Evolutionary conservation across 2,113 vertebrate species (phyloP), one percentile per base, ranked within the genome.

Genomic region (Cygnus buccinator): DNA sequence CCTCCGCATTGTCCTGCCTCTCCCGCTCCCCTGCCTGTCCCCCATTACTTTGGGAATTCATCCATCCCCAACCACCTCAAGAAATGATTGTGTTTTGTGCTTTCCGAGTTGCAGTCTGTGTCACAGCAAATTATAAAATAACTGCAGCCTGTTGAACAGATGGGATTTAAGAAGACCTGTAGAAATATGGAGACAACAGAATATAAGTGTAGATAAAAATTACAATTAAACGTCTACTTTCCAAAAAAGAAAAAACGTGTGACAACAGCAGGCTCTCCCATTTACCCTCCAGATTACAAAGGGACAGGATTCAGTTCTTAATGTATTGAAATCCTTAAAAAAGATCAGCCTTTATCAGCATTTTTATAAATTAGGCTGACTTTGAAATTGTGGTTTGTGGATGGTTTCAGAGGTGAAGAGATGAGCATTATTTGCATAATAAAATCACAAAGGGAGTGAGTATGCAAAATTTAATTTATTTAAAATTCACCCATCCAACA

Each of bases 381-480:
- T 94, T 94, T 96, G 96, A 92, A 87, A 84, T 67, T n/a, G 35
- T 81, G 46, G 92, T 76, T 81, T 85, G 79, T 89, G 81, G 54
- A 86, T 95, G 66, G 91, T 92, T 97, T 96, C 95, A 94, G 77
- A 97, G 95, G 94, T 97, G 96, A 95, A 97, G 89, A 89, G 93
- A 97, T 89, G 92, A 96, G 33, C 67, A 26, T 75, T 96, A 93
- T 97, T 97, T 97, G 96, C 96, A 97, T 97, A 97, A 97, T 94
- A 96, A 97, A 97, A 96, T 96, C 96, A 96, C 93, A 95, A 94
- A 97, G 86, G 54, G 57, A 94, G 84, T 86, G 89, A 96, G 87
- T 90, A 80, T 97, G 92, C 96, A 96, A 91, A 94, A 96, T 95
- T 57, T 97, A 95, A 96, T 97, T 94, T 93, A 89, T 97, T 97